These are phyloP conservation scores for Drosophila sordidula DNA, from an alignment of 2,888 invertebrate genomes.

Conservation along the genomic window DNA sequence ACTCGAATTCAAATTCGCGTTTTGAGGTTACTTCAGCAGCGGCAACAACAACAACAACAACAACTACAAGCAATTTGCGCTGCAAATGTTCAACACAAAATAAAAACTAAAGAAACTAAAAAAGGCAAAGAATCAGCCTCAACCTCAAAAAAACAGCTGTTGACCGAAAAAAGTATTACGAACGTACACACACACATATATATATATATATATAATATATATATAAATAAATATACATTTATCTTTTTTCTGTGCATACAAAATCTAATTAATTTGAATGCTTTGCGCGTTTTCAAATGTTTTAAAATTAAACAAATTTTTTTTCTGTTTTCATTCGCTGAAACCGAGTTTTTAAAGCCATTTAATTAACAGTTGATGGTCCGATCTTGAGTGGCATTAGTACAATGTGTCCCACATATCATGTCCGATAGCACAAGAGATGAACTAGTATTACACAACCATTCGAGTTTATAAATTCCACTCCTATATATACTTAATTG, in stretches of 20 bases:
- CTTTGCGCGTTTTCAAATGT: conserved; percentile 56
- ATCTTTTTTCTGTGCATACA: conserved; percentile 15
- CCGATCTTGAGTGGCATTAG: conserved; percentile 1
- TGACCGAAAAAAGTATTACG: conserved; percentile 39
- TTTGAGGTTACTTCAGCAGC: conserved; percentile 61
- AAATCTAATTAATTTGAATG: conserved; percentile 64
- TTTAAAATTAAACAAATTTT: conserved; percentile 38
- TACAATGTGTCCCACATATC: neutral
- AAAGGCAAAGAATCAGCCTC: conserved; percentile 71
- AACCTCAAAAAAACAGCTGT: conserved; percentile 78
- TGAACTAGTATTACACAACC: neutral
- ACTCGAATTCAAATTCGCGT: conserved; percentile 61
- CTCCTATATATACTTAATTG: neutral
- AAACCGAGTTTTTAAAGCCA: neutral
- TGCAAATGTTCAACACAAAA: conserved; percentile 43
- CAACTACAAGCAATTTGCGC: conserved; percentile 23
- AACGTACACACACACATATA: too few species aligned
- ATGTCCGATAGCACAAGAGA: neutral
- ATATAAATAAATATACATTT: conserved; percentile 4
- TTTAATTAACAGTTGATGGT: neutral
- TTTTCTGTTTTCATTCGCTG: conserved; percentile 7
- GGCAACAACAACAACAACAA: conserved; percentile 37
- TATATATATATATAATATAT: too few species aligned
- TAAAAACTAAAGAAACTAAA: conserved; percentile 47
- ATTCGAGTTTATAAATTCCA: neutral